phyloP scores from a whole-genome alignment of 2,113 vertebrate species.

The Tautogolabrus adspersus region DNA sequence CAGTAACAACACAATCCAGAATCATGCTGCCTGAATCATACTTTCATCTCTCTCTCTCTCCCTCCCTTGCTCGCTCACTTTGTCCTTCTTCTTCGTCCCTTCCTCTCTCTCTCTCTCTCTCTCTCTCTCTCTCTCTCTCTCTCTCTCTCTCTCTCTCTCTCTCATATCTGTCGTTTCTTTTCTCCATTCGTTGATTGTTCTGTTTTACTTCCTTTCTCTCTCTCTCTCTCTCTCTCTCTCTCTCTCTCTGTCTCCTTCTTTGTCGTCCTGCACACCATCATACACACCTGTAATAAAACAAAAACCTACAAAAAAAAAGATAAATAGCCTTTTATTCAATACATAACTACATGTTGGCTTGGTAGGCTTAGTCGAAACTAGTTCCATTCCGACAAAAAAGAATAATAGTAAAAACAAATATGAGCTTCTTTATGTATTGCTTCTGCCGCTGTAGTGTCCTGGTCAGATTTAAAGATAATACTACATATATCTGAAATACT shows the following conservation, averaged over 20 bases:
- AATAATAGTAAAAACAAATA: conserved; percentile 62
- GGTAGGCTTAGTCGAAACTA: conserved; percentile 72
- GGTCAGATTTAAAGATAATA: conserved; percentile 72
- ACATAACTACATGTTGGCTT: conserved; percentile 74
- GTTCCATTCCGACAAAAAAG: conserved; percentile 77
- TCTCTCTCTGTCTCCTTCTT: conserved; percentile 17
- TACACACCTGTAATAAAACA: conserved; percentile 68
- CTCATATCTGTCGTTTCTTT: not conserved
- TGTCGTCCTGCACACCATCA: conserved; percentile 61
- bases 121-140: too few species aligned
- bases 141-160: too few species aligned
- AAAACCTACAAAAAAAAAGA: conserved; percentile 40
- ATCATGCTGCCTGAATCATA: conserved; percentile 59
- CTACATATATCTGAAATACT: conserved; percentile 80
- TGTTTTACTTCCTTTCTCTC: not conserved
- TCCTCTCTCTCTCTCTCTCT: conserved; percentile 16
- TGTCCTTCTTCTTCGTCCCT: not conserved
- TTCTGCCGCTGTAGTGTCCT: conserved; percentile 79
- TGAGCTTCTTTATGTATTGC: conserved; percentile 79
- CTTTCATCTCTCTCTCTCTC: conserved; percentile 11
- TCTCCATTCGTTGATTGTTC: not conserved
- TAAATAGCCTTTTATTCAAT: conserved; percentile 70
- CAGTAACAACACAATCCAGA: conserved; percentile 63
- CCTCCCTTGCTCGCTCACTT: not conserved
- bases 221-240: too few species aligned